These are phyloP conservation scores for Poeciliopsis turrubarensis DNA, from an alignment of 2,113 vertebrate species.

Conservation along the genomic window DNA sequence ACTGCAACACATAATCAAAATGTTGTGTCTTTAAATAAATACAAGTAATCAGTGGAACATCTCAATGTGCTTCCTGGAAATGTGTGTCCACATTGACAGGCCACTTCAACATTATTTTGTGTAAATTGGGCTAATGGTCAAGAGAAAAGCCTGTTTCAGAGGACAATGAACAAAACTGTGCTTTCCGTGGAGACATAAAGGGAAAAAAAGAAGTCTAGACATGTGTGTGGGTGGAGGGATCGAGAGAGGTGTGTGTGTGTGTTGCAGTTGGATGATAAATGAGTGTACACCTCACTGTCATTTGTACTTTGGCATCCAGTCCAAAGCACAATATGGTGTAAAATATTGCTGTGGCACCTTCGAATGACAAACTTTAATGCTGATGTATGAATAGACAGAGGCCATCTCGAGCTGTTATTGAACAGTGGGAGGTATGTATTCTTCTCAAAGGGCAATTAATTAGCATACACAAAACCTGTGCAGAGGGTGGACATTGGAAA, in stretches of 20 bases:
- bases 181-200: conserved; percentile 61
- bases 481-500: conserved; percentile 31
- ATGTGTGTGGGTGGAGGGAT: conserved; percentile 8
- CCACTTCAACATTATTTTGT: background rate
- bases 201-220: conserved; percentile 11
- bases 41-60: background rate
- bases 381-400: conserved; percentile 76
- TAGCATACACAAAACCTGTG: conserved; percentile 42
- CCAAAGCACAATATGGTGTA: conserved; percentile 76
- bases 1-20: too few species aligned
- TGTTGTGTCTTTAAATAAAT: background rate
- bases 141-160: conserved; percentile 44
- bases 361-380: conserved; percentile 78
- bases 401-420: conserved; percentile 62
- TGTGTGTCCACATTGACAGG: background rate
- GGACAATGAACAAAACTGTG: conserved; percentile 33
- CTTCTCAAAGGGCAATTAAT: conserved; percentile 76
- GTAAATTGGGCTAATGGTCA: conserved; percentile 44
- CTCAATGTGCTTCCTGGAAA: background rate
- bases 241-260: conserved; percentile 44
- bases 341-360: conserved; percentile 71
- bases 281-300: conserved; percentile 69
- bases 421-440: conserved; percentile 63
- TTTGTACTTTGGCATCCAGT: conserved; percentile 77
- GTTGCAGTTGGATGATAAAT: conserved; percentile 67